Evolutionary conservation across 2,797 vertebrate species (phyloP).

Genomic region (Hybognathus amarus): DNA sequence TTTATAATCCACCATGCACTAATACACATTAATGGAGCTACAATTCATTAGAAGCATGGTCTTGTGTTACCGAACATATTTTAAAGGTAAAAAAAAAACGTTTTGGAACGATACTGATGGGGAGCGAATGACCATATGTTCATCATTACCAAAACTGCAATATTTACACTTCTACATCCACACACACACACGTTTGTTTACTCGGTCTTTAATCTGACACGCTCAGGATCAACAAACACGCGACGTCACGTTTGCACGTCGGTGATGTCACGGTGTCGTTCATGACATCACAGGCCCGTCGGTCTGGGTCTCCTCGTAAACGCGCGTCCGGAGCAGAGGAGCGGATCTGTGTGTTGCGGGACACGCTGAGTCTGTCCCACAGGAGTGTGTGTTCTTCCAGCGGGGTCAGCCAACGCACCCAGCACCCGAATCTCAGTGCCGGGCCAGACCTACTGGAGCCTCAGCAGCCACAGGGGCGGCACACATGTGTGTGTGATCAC

Average conservation of each 20-base stretch:
- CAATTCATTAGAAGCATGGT: too few relatives aligned
- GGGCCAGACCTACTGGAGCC: slow-evolving; percentile 81
- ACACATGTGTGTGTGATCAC: slow-evolving; percentile 71
- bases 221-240: neutral
- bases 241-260: neutral
- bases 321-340: neutral
- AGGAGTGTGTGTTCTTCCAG: slow-evolving; percentile 47
- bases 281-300: neutral
- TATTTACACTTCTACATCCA: neutral
- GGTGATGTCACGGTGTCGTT: neutral
- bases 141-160: neutral
- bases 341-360: slow-evolving; percentile 18
- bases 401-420: slow-evolving; percentile 62
- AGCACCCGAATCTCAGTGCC: slow-evolving; percentile 59
- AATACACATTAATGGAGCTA: too few relatives aligned
- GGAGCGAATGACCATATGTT: neutral
- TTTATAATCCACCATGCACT: too few relatives aligned
- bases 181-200: neutral
- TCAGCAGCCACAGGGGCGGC: slow-evolving; percentile 75
- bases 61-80: neutral
- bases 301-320: neutral
- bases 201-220: neutral
- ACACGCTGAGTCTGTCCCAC: slow-evolving; percentile 52
- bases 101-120: neutral
- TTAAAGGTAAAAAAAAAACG: neutral